phyloP scores from a whole-genome alignment of 2,888 invertebrate genomes.

The Sepiola atlantica region DNA sequence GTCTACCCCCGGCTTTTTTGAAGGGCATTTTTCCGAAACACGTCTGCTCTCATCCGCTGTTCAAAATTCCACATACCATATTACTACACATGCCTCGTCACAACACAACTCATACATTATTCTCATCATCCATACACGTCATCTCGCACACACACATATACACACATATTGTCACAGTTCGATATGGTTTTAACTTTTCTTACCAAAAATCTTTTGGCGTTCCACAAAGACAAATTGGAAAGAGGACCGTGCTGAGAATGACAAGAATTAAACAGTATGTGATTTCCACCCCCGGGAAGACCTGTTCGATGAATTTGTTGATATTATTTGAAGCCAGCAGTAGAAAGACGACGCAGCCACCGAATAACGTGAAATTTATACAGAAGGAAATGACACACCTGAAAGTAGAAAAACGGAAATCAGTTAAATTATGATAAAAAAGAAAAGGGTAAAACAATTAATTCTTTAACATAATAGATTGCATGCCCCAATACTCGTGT shows the following conservation, averaged over 20 bases:
- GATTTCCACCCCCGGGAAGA: slow-evolving; percentile 80
- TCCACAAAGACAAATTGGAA: slow-evolving; percentile 90
- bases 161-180: no score
- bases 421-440: no score
- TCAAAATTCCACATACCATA: no score
- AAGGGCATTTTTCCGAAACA: no score
- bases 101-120: no score
- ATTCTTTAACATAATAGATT: no score
- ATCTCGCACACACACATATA: no score
- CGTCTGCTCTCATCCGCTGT: no score
- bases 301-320: slow-evolving; percentile 80
- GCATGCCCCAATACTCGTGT: no score
- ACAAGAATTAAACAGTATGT: slow-evolving; percentile 92
- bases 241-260: slow-evolving; percentile 83
- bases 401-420: slow-evolving; percentile 46
- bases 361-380: slow-evolving; percentile 81
- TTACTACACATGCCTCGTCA: no score
- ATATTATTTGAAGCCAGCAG: slow-evolving; percentile 83
- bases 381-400: slow-evolving; percentile 78
- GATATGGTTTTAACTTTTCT: slow-evolving; percentile 64
- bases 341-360: slow-evolving; percentile 80
- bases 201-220: slow-evolving; percentile 95
- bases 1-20: no score
- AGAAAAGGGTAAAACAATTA: background rate
- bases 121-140: no score